phyloP scores from a whole-genome alignment of 2,113 vertebrate species.

The Propithecus coquereli region DNA sequence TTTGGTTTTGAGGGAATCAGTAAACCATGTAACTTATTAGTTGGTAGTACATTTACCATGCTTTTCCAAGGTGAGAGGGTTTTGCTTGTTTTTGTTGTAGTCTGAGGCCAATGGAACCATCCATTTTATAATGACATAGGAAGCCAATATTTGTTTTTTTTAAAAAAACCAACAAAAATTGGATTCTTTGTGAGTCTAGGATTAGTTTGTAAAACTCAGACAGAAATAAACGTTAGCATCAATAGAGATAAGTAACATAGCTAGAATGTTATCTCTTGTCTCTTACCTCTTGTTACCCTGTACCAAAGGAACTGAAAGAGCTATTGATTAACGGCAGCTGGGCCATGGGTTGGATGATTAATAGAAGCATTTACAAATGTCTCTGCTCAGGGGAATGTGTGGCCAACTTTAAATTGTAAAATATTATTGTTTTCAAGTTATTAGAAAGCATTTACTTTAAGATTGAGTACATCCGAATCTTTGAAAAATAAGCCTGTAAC shows the following conservation, averaged over 20 bases:
- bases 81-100: constrained; percentile 35
- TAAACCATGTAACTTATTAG: constrained; percentile 37
- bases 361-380: constrained; percentile 11
- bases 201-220: constrained; percentile 51
- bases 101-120: constrained; percentile 1
- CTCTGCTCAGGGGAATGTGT: neutral
- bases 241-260: neutral
- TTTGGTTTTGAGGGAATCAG: constrained; percentile 44
- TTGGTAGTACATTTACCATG: constrained; percentile 46
- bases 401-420: constrained; percentile 16
- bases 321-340: neutral
- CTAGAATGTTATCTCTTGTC: neutral
- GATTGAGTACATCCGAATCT: neutral
- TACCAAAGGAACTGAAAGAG: neutral
- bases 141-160: neutral
- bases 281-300: neutral
- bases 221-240: neutral
- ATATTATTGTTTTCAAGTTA: neutral
- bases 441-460: constrained; percentile 1
- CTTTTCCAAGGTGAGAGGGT: neutral
- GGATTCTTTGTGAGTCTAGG: neutral
- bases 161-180: neutral
- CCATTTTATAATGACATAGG: neutral
- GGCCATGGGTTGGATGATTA: neutral
- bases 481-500: neutral